Base-by-base conservation (phyloP, 2,113 vertebrate genomes). In the Anarrhichthys ocellatus region DNA sequence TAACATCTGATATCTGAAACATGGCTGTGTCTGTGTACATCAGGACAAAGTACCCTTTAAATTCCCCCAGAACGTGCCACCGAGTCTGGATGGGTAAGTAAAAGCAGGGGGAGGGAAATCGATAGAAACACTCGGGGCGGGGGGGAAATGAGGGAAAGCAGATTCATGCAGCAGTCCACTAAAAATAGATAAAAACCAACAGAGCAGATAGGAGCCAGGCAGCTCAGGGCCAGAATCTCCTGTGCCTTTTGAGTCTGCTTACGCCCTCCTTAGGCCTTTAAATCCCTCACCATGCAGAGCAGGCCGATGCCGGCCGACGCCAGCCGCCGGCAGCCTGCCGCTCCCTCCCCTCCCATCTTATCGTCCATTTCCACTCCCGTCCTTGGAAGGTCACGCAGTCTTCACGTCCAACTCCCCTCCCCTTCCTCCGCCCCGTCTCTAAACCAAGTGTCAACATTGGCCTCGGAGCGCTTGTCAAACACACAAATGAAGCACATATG, bases 371-470 rank as follows among this genome's bases (percentile, higher is more conserved):
- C 79, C 91, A 87, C 76, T 65, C 76, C 46, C 13, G 80, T 78
- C 86, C 86, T 82, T 82, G 80, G 83, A 86, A 91, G 86, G 85
- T 89, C 84, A 77, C 18, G 0, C 63, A 6, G 46, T 56, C 75
- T 71, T 56, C 59, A 13, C 32, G 52, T 83, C 76, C 80, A 81
- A 48, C 65, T 80, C 83, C 69, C 48, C 62, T 71, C 36, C 61
- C 38, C 63, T 36, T n/a, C 72, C 34, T 65, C 52, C 6, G 0
- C 58, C n/a, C 34, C 3, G 17, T 29, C 76, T 34, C 20, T 91
- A 83, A 91, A 91, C 75, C 75, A 24, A 84, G 50, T 80, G 90
- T 94, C 87, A 91, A 84, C 87, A 87, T 62, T 70, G 64, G 78
- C 89, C 87, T 79, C 73, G 48, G 36, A 82, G 83, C 75, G 15